Evolutionary conservation across 2,797 vertebrate genomes (phyloP).

Genomic region (Hippoglossus hippoglossus): DNA sequence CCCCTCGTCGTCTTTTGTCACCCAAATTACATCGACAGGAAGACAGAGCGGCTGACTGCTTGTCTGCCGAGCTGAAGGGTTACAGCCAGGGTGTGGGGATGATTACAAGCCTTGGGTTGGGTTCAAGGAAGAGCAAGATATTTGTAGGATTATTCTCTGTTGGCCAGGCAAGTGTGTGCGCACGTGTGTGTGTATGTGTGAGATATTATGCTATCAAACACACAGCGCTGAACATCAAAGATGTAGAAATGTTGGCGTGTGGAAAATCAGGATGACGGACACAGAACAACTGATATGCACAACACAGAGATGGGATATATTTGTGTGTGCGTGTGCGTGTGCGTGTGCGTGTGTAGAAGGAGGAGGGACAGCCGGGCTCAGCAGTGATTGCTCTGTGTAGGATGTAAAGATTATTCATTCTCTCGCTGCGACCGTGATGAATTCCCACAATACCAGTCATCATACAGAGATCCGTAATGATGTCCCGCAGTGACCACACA

Average conservation of each 20-base stretch:
- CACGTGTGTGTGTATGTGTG: neutral
- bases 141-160: slow-evolving; percentile 37
- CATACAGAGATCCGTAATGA: slow-evolving; percentile 61
- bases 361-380: slow-evolving; percentile 31
- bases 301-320: slow-evolving; percentile 6
- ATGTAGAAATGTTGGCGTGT: slow-evolving; percentile 16
- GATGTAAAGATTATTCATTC: slow-evolving; percentile 61
- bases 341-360: neutral
- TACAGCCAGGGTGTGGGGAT: slow-evolving; percentile 27
- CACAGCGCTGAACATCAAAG: slow-evolving; percentile 44
- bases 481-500: slow-evolving; percentile 49
- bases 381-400: slow-evolving; percentile 54
- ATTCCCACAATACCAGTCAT: slow-evolving; percentile 61
- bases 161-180: slow-evolving; percentile 7
- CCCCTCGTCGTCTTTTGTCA: slow-evolving; percentile 25
- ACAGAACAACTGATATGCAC: slow-evolving; percentile 35
- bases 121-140: slow-evolving; percentile 32
- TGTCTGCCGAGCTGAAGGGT: slow-evolving; percentile 16
- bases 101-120: slow-evolving; percentile 3
- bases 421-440: slow-evolving; percentile 57
- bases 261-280: slow-evolving; percentile 37
- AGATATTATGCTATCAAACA: slow-evolving; percentile 33
- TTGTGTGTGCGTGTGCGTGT: slow-evolving; percentile 18
- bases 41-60: slow-evolving; percentile 10
- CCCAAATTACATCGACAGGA: slow-evolving; percentile 22